Conservation (phyloP, 2,797 vertebrate species). For the Myotis daubentonii region DNA sequence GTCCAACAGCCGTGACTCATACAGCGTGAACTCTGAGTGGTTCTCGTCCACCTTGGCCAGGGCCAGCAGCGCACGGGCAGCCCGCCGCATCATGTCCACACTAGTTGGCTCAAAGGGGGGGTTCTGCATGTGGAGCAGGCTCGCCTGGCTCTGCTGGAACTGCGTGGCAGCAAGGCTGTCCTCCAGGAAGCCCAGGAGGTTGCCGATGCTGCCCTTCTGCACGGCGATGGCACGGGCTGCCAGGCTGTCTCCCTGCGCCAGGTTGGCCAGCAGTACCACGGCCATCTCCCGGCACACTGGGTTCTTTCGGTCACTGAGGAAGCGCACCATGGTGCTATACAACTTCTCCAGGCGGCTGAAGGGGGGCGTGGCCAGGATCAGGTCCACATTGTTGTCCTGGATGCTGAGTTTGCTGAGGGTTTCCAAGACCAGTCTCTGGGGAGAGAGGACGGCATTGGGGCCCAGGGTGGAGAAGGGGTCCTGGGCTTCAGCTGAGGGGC, state of each 20-base stretch:
- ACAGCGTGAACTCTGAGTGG: slow-evolving; percentile 99
- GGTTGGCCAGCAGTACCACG: slow-evolving; percentile 97
- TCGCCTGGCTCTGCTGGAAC: slow-evolving; percentile 97
- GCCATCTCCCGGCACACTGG: slow-evolving; percentile 99
- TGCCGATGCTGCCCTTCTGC: slow-evolving; percentile 98
- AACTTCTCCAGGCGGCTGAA: slow-evolving; percentile 97
- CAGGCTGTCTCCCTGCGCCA: slow-evolving; percentile 96
- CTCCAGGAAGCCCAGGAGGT: slow-evolving; percentile 97
- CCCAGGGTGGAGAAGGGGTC: slow-evolving; percentile 98
- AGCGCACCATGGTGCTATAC: slow-evolving; percentile 96
- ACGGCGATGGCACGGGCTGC: slow-evolving; percentile 95
- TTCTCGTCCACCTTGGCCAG: slow-evolving; percentile 99
- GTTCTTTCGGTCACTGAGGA: slow-evolving; percentile 98
- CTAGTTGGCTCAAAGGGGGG: slow-evolving; percentile 98
- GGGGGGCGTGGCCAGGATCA: slow-evolving; percentile 97
- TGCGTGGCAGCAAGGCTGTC: slow-evolving; percentile 98
- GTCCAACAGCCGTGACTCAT: slow-evolving; percentile 99
- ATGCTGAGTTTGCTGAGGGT: slow-evolving; percentile 99
- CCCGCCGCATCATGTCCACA: slow-evolving; percentile 99
- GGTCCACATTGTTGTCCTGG: slow-evolving; percentile 99
- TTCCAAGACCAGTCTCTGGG: slow-evolving; percentile 99
- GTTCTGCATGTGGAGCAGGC: slow-evolving; percentile 97
- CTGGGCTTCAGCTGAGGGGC: slow-evolving; percentile 98
- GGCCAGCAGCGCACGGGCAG: slow-evolving; percentile 96
- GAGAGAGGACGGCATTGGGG: slow-evolving; percentile 95